phyloP scores from a whole-genome alignment of 2,797 vertebrate species.

The Brachyalestes nurse region DNA sequence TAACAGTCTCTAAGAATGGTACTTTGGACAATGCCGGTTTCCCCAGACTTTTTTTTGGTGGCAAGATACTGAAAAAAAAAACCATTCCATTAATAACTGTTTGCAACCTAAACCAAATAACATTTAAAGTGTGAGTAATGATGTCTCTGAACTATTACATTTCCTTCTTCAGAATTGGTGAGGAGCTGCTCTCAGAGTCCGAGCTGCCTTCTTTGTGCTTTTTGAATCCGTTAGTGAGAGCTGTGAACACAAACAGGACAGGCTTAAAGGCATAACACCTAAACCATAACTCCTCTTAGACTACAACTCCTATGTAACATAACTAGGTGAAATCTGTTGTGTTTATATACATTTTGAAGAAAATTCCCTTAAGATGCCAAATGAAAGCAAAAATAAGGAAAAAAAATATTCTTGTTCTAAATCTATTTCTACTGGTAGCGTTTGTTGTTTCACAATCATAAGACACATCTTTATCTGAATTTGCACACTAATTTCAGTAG shows the following conservation, averaged over 20 bases:
- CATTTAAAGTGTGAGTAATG: not conserved
- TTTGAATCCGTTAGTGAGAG: slow-evolving; percentile 88
- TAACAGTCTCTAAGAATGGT: slow-evolving; percentile 86
- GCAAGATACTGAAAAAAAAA: slow-evolving; percentile 71
- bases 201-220: slow-evolving; percentile 82
- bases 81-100: not conserved
- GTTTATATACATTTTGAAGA: no score
- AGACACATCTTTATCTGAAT: not conserved
- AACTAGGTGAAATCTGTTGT: not conserved
- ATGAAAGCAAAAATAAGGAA: no score
- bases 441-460: no score
- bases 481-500: not conserved
- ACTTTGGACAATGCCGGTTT: slow-evolving; percentile 86
- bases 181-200: slow-evolving; percentile 84
- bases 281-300: slow-evolving; percentile 43
- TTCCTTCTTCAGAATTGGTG: slow-evolving; percentile 82
- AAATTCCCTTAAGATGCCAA: no score
- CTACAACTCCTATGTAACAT: not conserved
- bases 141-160: slow-evolving; percentile 75
- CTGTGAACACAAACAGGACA: slow-evolving; percentile 70
- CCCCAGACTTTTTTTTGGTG: slow-evolving; percentile 84
- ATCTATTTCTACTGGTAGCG: not conserved
- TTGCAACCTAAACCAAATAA: not conserved
- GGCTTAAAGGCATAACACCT: not conserved
- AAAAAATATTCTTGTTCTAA: no score